These are phyloP conservation scores for Aplidium turbinatum DNA, from an alignment of 23 tunicate genomes.

Conservation along the genomic window DNA sequence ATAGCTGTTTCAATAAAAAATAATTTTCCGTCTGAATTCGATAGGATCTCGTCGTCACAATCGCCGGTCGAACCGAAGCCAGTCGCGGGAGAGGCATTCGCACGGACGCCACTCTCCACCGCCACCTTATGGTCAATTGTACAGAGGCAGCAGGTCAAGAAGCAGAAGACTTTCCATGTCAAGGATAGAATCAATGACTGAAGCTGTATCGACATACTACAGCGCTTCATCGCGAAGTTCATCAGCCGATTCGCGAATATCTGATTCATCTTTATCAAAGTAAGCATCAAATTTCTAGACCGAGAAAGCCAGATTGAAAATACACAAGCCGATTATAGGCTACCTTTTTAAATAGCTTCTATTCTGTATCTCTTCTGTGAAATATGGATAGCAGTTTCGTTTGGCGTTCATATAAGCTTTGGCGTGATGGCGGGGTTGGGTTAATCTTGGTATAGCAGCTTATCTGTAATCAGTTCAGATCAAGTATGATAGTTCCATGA, in stretches of 20 bases:
- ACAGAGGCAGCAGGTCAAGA: background rate
- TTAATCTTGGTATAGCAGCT: too few species aligned
- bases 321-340: background rate
- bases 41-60: background rate
- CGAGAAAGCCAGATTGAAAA: background rate
- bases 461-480: too few species aligned
- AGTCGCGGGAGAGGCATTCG: conserved; percentile 4
- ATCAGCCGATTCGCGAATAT: background rate
- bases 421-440: too few species aligned
- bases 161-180: conserved; percentile 4
- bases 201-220: background rate
- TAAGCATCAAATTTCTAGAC: background rate
- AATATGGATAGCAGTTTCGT: too few species aligned
- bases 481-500: too few species aligned
- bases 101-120: conserved; percentile 14
- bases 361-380: too few species aligned
- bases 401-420: too few species aligned
- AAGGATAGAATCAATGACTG: background rate
- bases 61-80: background rate
- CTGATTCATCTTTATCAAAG: conserved; percentile 22
- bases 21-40: too few species aligned
- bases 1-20: too few species aligned
- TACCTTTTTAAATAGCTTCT: too few species aligned
- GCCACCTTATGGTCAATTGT: background rate
- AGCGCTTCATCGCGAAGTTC: conserved; percentile 1